Base-by-base conservation (phyloP, 1,140 invertebrate species). In the Littorina saxatilis region DNA sequence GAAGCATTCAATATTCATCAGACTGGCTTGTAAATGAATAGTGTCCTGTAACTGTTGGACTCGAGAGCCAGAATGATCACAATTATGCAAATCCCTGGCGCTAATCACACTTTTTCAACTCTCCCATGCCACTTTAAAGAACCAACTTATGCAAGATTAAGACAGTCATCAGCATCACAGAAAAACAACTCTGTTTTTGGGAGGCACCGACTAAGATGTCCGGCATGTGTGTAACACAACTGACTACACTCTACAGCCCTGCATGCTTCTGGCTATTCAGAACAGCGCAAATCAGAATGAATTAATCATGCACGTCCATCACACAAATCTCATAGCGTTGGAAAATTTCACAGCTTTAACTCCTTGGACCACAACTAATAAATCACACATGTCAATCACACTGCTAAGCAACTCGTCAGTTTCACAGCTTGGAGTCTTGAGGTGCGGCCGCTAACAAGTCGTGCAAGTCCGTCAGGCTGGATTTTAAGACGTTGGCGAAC, bases 201-300 rank as follows among this genome's bases (percentile, higher is more conserved):
- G n/a, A n/a, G n/a, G n/a, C n/a, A n/a, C n/a, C n/a, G n/a, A n/a
- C n/a, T n/a, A n/a, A n/a, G n/a, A n/a, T n/a, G n/a, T n/a, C n/a
- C n/a, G n/a, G n/a, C n/a, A n/a, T n/a, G n/a, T n/a, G n/a, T n/a
- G n/a, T n/a, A n/a, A n/a, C n/a, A n/a, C n/a, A n/a, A n/a, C n/a
- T n/a, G n/a, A n/a, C n/a, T n/a, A n/a, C n/a, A n/a, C n/a, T n/a
- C n/a, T n/a, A n/a, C n/a, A n/a, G n/a, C n/a, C n/a, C n/a, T n/a
- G n/a, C n/a, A n/a, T n/a, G n/a, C n/a, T n/a, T n/a, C n/a, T n/a
- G n/a, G n/a, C n/a, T n/a, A n/a, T n/a, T n/a, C n/a, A n/a, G n/a
- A n/a, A n/a, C n/a, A n/a, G n/a, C n/a, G n/a, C n/a, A n/a, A n/a
- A 94, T 97, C 87, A 95, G 96, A 87, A 95, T 97, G 87, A 96